Base-by-base conservation (phyloP, 2,888 invertebrate genomes). In the Macaria liturata region DNA sequence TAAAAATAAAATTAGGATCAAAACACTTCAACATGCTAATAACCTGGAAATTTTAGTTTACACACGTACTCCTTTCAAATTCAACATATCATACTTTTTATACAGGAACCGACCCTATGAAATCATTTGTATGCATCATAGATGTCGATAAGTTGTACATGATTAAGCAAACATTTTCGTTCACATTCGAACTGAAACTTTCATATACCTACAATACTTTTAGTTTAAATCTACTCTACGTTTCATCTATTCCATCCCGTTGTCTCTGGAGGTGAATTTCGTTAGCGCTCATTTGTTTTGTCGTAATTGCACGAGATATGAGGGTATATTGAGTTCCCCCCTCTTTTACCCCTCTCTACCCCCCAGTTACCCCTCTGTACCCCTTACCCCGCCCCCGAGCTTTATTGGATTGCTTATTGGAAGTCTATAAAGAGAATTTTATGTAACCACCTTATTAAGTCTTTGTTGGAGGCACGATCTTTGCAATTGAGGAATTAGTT, bases 221-320 rank as follows among this genome's bases (percentile, higher is more conserved):
- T 3, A 49, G 4, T 46, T 4, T 42, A 45, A 37, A 0, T 30
- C 75, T 6, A 57, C 81, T 86, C 85, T 62, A 77, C 37, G 4
- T 51, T 37, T 42, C 59, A 8, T 7, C 9, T 71, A 61, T 68
- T 66, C 77, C 71, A 51, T 62, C 62, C 69, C 65, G 68, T 68
- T 75, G 77, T 80, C 80, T 80, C 84, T 78, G 76, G 84, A 84
- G 87, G 87, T 86, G 88, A 86, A 88, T 88, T 85, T 88, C 86
- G 88, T 89, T 89, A 89, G 81, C 82, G 84, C 86, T 86, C 88
- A 89, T 89, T 89, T 89, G 88, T 89, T 88, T 87, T 83, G 86
- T 68, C 78, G 88, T 89, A 88, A 89, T 88, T 88, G 87, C 86
- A 82, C 78, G 83, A 86, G 88, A 88, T 88, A 88, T 85, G 84